Base-by-base conservation (phyloP, 2,113 vertebrate genomes). In the Ivindomyrus marchei region DNA sequence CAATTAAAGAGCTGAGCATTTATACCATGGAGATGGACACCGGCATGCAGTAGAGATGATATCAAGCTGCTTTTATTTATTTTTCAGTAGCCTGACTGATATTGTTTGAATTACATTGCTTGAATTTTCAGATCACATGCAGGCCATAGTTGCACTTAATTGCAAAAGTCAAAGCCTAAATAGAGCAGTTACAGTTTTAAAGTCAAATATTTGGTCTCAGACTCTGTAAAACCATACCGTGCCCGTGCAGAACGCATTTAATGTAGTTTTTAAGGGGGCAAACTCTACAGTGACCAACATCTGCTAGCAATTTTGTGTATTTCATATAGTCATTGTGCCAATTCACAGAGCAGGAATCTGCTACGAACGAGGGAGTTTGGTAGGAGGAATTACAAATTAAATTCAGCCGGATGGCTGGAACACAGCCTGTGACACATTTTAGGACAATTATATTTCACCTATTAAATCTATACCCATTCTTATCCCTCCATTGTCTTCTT, bases 301-400 rank as follows among this genome's bases (percentile, higher is more conserved):
- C 74, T 89, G 77, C 46, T 62, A 89, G 50, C 39, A 5, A 56
- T 89, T 58, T 27, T 27, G 53, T 58, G 80, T 62, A 85, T 49
- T 85, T 50, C 45, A 85, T 52, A 84, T 85, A 89, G 53, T 53
- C 19, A 2, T 83, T 24, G 56, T 85, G 77, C 10, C 21, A 10
- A 45, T 58, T 89, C 36, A 56, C 9, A 36, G 9, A 3, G 80
- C 24, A 89, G 42, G 80, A 36, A 62, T 70, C 19, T 1, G 11
- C 13, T 85, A 45, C 24, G 39, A 47, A 80, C 6, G 4, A 2
- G 8, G 36, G 4, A 31, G 58, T n/a, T n/a, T 87, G 45, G 21
- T 7, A 27, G 47, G 45, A 53, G 47, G 24, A 39, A 19, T 87
- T 24, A 85, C 45, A 46, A 88, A 21, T n/a, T 4, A 4, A 31